These are phyloP conservation scores for Chrysocyon brachyurus DNA, from an alignment of 2,797 vertebrate genomes.

Conservation along the genomic window DNA sequence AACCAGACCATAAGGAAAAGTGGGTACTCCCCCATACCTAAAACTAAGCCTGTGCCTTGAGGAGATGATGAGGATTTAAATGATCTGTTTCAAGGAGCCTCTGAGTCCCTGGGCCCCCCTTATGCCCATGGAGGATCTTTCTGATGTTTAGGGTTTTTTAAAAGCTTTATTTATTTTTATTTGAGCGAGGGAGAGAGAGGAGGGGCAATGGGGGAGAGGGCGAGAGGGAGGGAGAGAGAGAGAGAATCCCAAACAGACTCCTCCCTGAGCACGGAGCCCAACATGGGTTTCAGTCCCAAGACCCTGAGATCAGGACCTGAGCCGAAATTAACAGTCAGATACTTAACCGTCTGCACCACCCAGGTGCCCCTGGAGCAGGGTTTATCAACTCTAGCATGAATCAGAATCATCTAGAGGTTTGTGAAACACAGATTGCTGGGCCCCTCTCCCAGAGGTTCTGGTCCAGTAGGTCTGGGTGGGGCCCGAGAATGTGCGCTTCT, in stretches of 20 bases:
- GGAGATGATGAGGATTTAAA: neutral
- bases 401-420: neutral
- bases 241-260: neutral
- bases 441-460: neutral
- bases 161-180: neutral
- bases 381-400: neutral
- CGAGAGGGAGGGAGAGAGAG: neutral
- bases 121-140: neutral
- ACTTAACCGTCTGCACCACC: neutral
- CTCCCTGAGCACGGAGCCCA: neutral
- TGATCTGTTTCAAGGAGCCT: neutral
- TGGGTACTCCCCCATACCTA: accelerated
- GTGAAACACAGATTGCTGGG: neutral
- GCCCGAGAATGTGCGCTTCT: neutral
- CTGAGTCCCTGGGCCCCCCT: neutral
- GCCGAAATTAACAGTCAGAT: neutral
- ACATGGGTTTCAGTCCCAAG: neutral
- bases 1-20: neutral
- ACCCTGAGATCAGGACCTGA: neutral
- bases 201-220: too few species aligned
- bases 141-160: neutral
- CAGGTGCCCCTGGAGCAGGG: neutral
- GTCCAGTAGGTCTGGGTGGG: too few species aligned
- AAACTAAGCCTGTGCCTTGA: neutral
- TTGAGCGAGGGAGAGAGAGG: neutral